A percentile compares a stretch with the other conserved stretches of the same genome.
These are phyloP conservation scores for Mactra quadrangularis DNA, from an alignment of 1,140 invertebrate genomes.

Conservation along the genomic window DNA sequence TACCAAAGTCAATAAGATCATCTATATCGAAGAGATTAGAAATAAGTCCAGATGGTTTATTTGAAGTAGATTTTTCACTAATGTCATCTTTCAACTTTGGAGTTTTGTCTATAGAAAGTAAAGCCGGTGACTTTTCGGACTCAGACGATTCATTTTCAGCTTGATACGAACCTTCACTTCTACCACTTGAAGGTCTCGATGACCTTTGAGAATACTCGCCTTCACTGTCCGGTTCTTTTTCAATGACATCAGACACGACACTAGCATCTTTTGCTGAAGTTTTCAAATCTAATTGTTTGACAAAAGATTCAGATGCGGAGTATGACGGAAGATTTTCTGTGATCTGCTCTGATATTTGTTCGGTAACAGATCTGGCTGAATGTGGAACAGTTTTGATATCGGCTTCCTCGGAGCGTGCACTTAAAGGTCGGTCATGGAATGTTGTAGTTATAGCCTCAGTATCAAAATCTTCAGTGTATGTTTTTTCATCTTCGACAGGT, in stretches of 20 bases:
- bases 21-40: constrained; percentile 62
- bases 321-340: constrained; percentile 47
- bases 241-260: background rate
- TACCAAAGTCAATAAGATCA: constrained; percentile 61
- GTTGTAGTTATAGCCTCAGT: constrained; percentile 56
- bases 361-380: constrained; percentile 59
- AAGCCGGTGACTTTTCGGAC: constrained; percentile 58
- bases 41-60: constrained; percentile 14
- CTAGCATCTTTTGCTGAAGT: background rate
- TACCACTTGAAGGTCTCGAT: constrained; percentile 74
- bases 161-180: constrained; percentile 48
- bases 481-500: constrained; percentile 56
- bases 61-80: constrained; percentile 32
- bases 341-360: constrained; percentile 68
- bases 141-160: constrained; percentile 60
- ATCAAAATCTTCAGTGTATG: constrained; percentile 72
- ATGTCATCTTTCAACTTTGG: constrained; percentile 12
- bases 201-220: constrained; percentile 68
- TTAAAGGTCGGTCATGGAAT: constrained; percentile 55
- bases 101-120: background rate
- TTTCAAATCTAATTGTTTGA: constrained; percentile 53
- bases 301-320: constrained; percentile 43
- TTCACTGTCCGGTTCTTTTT: constrained; percentile 64
- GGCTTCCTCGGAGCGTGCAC: constrained; percentile 29
- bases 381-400: constrained; percentile 35